phyloP scores from a whole-genome alignment of 2,113 vertebrate species.

The Alouatta palliata region DNA sequence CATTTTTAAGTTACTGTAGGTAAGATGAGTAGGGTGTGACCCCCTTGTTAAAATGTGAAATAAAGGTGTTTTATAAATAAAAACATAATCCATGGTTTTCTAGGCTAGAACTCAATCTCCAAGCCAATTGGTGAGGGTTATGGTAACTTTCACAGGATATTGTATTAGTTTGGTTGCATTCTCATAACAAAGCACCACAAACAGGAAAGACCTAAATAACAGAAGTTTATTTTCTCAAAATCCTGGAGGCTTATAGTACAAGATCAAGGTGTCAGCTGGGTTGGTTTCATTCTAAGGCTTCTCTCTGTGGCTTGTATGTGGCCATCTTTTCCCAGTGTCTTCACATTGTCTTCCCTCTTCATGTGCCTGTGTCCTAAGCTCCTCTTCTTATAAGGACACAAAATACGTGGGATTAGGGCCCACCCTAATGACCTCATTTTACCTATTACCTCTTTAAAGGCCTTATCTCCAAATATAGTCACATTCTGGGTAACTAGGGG shows the following conservation, averaged over 20 bases:
- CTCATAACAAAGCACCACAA: background rate
- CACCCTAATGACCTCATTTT: background rate
- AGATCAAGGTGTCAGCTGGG: background rate
- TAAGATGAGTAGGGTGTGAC: background rate
- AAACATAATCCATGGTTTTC: background rate
- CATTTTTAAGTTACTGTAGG: background rate
- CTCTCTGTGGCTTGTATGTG: background rate
- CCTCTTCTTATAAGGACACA: background rate
- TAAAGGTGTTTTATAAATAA: no score
- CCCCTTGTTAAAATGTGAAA: no score
- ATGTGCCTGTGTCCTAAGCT: background rate
- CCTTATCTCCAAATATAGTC: background rate
- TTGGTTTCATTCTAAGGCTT: background rate
- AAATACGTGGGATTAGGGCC: background rate
- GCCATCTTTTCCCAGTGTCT: background rate
- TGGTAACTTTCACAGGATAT: background rate
- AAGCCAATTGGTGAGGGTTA: background rate
- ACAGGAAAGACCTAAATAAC: background rate
- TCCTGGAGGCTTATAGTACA: background rate
- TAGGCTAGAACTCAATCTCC: background rate
- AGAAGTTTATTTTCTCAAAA: background rate
- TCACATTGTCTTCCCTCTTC: background rate
- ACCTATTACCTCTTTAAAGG: background rate
- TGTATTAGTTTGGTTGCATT: background rate
- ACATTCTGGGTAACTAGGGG: background rate